phyloP scores from a whole-genome alignment of 2,888 invertebrate genomes.

The Parnassius mnemosyne region DNA sequence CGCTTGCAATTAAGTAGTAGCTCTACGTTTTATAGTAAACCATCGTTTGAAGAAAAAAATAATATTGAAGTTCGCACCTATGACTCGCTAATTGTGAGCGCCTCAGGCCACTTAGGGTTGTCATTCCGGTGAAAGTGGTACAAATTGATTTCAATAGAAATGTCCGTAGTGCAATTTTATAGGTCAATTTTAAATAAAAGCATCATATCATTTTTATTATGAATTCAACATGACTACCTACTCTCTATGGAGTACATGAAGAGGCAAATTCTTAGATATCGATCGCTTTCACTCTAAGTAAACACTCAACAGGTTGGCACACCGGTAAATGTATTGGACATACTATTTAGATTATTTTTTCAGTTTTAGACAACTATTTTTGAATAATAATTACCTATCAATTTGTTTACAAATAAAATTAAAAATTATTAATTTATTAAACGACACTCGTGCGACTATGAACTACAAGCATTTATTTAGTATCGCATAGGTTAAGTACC shows the following conservation, averaged over 20 bases:
- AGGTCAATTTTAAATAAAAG: conserved; percentile 18
- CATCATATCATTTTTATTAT: conserved; percentile 19
- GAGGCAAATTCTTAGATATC: conserved; percentile 4
- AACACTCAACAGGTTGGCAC: conserved; percentile 1
- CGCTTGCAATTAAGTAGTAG: conserved; percentile 24
- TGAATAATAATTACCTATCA: no score
- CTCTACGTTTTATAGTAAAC: conserved; percentile 17
- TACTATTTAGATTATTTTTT: no score
- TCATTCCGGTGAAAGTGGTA: conserved; percentile 25
- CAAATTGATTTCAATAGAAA: conserved; percentile 12
- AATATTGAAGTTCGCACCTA: conserved; percentile 2
- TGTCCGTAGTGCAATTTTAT: conserved; percentile 19
- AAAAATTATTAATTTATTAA: no score
- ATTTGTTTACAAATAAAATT: no score
- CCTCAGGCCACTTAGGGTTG: conserved; percentile 22
- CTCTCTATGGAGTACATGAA: conserved; percentile 14
- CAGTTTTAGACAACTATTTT: no score
- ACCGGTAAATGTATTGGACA: neutral
- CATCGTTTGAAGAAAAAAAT: conserved; percentile 18
- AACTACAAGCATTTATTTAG: no score
- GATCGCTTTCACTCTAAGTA: conserved; percentile 23
- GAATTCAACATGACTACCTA: conserved; percentile 17
- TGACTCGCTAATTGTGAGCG: conserved; percentile 22
- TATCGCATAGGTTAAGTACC: no score
- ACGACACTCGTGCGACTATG: no score